These are phyloP conservation scores for Pygmarrhopalites habei DNA, from an alignment of 1,140 invertebrate species.

Conservation along the genomic window DNA sequence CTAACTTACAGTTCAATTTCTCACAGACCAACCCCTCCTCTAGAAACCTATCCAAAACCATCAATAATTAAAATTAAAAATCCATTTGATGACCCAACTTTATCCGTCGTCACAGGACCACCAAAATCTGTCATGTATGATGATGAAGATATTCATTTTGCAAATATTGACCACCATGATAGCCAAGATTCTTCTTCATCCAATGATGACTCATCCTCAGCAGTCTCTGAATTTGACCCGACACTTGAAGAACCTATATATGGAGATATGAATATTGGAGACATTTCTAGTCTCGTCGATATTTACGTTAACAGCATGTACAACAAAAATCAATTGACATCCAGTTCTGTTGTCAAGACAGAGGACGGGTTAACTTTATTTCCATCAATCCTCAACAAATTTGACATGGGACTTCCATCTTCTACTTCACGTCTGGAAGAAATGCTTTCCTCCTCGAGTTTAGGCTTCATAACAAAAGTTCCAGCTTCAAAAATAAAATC, in stretches of 20 bases:
- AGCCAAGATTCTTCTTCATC: too few species aligned
- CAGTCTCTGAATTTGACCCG: too few species aligned
- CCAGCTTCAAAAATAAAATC: slow-evolving; percentile 42
- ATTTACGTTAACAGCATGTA: slow-evolving; percentile 12
- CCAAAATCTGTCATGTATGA: slow-evolving; percentile 20
- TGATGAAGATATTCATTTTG: background rate
- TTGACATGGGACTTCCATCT: background rate
- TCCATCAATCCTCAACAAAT: background rate
- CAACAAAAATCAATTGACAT: background rate
- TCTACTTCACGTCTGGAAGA: background rate
- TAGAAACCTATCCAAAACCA: background rate
- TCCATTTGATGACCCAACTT: slow-evolving; percentile 11
- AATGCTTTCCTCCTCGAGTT: background rate
- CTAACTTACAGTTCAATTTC: slow-evolving; percentile 5
- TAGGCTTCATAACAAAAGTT: slow-evolving; percentile 1
- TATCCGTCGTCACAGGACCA: slow-evolving; percentile 22
- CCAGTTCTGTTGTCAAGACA: background rate
- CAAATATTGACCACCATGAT: background rate
- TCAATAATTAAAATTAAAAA: background rate
- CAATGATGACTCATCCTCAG: background rate
- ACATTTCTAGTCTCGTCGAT: slow-evolving; percentile 22
- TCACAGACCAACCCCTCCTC: slow-evolving; percentile 31
- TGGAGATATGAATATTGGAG: slow-evolving; percentile 12
- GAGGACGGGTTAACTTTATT: background rate
- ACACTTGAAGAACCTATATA: background rate